These are phyloP conservation scores for Callaeas wilsoni DNA, from an alignment of 2,113 vertebrate genomes.

Conservation along the genomic window DNA sequence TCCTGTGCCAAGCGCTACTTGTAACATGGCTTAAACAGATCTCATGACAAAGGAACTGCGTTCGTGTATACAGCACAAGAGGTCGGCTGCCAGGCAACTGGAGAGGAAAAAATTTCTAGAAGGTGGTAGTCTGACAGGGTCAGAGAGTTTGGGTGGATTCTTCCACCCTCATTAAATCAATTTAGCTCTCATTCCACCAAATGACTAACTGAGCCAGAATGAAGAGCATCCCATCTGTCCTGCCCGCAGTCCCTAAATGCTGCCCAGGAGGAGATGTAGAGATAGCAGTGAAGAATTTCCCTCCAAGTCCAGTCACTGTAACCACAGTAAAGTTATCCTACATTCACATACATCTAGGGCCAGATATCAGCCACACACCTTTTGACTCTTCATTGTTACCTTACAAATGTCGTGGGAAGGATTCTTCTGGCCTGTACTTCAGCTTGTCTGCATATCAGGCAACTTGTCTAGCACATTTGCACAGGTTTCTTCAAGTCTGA, in stretches of 20 bases:
- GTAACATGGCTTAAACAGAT: not conserved
- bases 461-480: not conserved
- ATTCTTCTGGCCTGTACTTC: not conserved
- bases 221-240: not conserved
- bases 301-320: not conserved
- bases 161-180: not conserved
- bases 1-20: not conserved
- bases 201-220: conserved; percentile 10
- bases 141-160: not conserved
- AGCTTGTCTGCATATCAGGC: not conserved
- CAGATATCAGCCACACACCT: not conserved
- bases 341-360: not conserved
- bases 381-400: not conserved
- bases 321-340: not conserved
- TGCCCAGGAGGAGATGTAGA: not conserved
- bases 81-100: not conserved
- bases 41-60: not conserved
- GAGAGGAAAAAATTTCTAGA: not conserved
- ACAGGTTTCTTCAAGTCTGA: not conserved
- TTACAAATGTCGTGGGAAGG: not conserved
- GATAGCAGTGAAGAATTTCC: not conserved
- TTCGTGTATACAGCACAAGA: not conserved
- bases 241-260: not conserved
- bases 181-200: not conserved
- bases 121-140: not conserved